Percentiles rank a stretch among this genome's conserved stretches.
Evolutionary conservation across 2,113 vertebrate genomes (phyloP).

Genomic region (Sinocyclocheilus maitianheensis): DNA sequence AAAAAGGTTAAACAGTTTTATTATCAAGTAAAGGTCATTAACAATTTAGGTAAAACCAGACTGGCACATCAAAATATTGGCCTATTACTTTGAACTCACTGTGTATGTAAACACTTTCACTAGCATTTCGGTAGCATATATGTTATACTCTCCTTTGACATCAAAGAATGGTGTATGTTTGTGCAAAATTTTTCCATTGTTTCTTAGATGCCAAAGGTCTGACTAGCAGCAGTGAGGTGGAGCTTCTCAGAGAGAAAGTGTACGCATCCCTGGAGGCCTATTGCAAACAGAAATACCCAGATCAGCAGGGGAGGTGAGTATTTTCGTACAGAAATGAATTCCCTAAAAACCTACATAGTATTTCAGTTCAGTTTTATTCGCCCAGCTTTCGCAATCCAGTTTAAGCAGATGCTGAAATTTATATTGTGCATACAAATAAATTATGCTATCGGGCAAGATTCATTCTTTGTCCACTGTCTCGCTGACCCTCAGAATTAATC

Average conservation of each 20-base stretch:
- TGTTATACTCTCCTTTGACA: background rate
- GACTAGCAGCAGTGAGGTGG: slow-evolving; percentile 88
- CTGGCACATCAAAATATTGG: background rate
- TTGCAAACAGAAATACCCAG: slow-evolving; percentile 92
- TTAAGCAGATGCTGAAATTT: too few relatives aligned
- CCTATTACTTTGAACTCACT: background rate
- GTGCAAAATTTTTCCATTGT: slow-evolving; percentile 1
- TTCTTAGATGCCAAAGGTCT: slow-evolving; percentile 86
- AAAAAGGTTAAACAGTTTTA: background rate
- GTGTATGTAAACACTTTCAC: too few relatives aligned
- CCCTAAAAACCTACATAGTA: too few relatives aligned
- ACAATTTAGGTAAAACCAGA: background rate
- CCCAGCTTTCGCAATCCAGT: too few relatives aligned
- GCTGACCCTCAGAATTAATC: background rate
- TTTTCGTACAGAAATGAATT: background rate
- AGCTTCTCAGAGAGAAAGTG: slow-evolving; percentile 88
- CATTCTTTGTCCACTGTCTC: background rate
- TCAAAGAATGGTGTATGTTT: background rate
- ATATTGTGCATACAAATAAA: too few relatives aligned
- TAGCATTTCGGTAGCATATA: too few relatives aligned
- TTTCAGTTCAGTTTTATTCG: too few relatives aligned
- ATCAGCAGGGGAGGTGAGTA: slow-evolving; percentile 83
- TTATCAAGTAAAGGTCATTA: background rate
- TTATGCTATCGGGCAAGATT: too few relatives aligned
- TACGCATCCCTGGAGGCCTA: slow-evolving; percentile 91